These are phyloP conservation scores for Ceyx margarethae DNA, from an alignment of 2,113 vertebrate species.

Conservation along the genomic window DNA sequence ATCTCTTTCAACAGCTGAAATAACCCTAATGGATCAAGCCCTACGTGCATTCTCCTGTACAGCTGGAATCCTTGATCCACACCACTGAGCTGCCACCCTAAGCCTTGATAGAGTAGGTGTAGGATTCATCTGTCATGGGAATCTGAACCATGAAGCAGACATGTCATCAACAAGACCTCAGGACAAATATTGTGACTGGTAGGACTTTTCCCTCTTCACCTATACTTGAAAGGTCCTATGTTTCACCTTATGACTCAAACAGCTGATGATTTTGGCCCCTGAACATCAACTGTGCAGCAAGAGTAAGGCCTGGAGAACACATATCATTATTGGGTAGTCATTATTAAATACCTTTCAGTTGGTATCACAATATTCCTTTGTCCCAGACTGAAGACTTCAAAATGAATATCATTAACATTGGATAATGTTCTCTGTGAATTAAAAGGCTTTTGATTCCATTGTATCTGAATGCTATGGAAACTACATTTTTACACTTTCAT, in stretches of 20 bases:
- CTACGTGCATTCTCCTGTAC: fast-evolving
- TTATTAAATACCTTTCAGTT: background rate
- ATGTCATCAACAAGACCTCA: background rate
- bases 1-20: background rate
- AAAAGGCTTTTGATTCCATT: background rate
- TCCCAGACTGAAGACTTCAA: background rate
- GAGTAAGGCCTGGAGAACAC: background rate
- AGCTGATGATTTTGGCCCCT: background rate
- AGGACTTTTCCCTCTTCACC: background rate
- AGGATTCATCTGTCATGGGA: background rate
- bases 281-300: background rate
- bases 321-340: background rate
- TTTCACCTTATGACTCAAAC: background rate
- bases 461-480: background rate
- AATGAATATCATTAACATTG: constrained; percentile 29
- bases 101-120: background rate
- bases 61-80: background rate
- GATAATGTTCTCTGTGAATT: background rate
- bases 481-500: background rate
- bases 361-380: constrained; percentile 12
- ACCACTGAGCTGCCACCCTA: background rate
- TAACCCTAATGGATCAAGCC: background rate
- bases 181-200: background rate
- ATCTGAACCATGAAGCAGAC: background rate
- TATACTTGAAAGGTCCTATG: background rate